phyloP scores from a whole-genome alignment of 2,113 vertebrate genomes.

The Leuciscus idus region DNA sequence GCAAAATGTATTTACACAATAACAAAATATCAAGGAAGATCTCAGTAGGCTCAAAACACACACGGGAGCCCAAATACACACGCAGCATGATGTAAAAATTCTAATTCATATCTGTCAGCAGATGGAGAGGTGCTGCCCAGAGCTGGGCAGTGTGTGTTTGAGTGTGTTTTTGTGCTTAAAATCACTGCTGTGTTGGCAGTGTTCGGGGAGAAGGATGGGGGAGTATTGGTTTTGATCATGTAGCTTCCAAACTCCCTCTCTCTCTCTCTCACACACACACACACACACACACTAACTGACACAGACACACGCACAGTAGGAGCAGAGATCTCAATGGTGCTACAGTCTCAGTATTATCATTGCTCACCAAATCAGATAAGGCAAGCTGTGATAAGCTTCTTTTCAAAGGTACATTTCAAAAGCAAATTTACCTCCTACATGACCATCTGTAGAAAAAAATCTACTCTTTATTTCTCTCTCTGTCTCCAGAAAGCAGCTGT shows the following conservation, averaged over 20 bases:
- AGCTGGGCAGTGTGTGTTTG: constrained; percentile 27
- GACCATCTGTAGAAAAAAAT: constrained; percentile 57
- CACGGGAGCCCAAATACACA: constrained; percentile 42
- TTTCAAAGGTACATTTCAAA: constrained; percentile 55
- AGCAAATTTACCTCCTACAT: constrained; percentile 62
- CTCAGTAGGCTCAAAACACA: constrained; percentile 30
- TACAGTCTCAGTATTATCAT: constrained; percentile 61
- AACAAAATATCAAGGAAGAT: not conserved
- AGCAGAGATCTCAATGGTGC: constrained; percentile 37
- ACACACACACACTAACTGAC: not conserved
- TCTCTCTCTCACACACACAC: not conserved
- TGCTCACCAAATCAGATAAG: constrained; percentile 30
- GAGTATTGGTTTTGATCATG: constrained; percentile 33
- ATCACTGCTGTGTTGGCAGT: constrained; percentile 34
- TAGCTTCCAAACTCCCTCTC: constrained; percentile 25
- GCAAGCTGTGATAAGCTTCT: constrained; percentile 58
- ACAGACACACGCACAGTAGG: constrained; percentile 20
- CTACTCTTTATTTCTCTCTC: constrained; percentile 26
- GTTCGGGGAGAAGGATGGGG: constrained; percentile 36
- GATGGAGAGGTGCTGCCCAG: constrained; percentile 43
- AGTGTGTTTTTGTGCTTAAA: constrained; percentile 42
- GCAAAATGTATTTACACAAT: constrained; percentile 6
- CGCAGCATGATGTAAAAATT: constrained; percentile 50
- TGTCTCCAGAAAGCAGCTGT: constrained; percentile 37
- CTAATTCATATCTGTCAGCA: constrained; percentile 32